Evolutionary conservation across 2,888 invertebrate genomes (phyloP), one percentile per base, ranked within the genome.

Genomic region (Bhutanitis thaidina): DNA sequence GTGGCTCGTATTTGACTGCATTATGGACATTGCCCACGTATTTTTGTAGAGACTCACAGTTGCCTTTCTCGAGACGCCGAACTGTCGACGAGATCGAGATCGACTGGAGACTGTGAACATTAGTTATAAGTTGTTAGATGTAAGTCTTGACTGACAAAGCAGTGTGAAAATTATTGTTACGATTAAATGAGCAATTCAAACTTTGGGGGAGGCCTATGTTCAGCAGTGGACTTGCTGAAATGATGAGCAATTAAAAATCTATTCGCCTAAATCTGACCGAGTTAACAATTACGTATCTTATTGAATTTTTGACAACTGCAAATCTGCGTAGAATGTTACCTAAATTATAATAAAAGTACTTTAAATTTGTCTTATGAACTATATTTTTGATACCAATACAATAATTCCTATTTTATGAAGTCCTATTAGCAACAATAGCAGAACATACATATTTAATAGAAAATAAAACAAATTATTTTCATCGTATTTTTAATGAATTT

Each of bases 1-100:
- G 80, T 85, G 80, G 77, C 77, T 78, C 77, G 77, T 83, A 76
- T 82, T 77, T 79, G 82, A 84, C 80, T 84, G 77, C 79, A 79
- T 77, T 65, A 80, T 80, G 80, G 80, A 87, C 81, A 87, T 88
- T 88, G 88, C 88, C 88, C 88, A 89, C 88, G 86, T 89, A 88
- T 88, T 87, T 86, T 86, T 84, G 79, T 87, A 87, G 85, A 71
- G 85, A 71, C 36, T 46, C 80, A 80, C 79, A 74, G 71, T 80
- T 76, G 83, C 83, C 82, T 84, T 83, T 75, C 77, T 76, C 77
- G 78, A 74, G 72, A 77, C 69, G 64, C 70, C 64, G 62, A 55
- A 61, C 59, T 69, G 66, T 20, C 75, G 75, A 73, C 74, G 77
- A 74, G 77, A 75, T 77, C 74, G 77, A 74, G 77, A 75, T 77